Evolutionary conservation across 2,797 vertebrate species (phyloP), one percentile per base, ranked within the genome.

Genomic region (Gymnodraco acuticeps): DNA sequence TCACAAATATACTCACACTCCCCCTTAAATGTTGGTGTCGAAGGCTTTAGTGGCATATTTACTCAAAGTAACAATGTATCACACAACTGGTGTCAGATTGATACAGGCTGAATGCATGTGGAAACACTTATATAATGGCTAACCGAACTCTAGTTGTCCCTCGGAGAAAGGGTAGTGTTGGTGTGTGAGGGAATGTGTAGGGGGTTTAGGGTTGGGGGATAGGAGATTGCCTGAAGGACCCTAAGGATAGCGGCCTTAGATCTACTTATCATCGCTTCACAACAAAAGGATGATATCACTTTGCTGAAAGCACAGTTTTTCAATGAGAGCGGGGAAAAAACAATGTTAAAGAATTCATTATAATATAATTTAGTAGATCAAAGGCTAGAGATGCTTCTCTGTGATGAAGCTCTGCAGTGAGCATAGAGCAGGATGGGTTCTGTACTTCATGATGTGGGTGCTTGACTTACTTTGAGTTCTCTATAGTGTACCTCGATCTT

Each of bases 281-380:
- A 87, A 87, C 89, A 85, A 92, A 92, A 89, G 86, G 87, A 91
- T 87, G 81, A 73, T 75, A 83, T 87, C 72, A 88, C 81, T 89
- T 88, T 90, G 90, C 88, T 89, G 89, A 92, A 88, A 92, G 89
- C 78, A 64, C 80, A 61, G 87, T 93, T 92, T 93, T 86, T 87
- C 63, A 86, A 91, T 86, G 75, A 91, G 88, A 79, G 19, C 51
- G 62, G 63, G 70, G 85, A 84, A 74, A 33, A 88, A 90, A 90
- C 73, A 87, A 82, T 77, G 73, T 78, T 78, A 62, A 83, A 84
- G 80, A 88, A 88, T 82, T 91, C 50, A 87, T 90, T 91, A 88
- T 84, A 87, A 89, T 92, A 89, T 84, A 3, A 86, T 92, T 91
- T 84, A 82, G 64, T 38, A 87, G 89, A 93, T 94, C 84, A 91